These are phyloP conservation scores for Coccyzus lansbergi DNA, from an alignment of 2,797 vertebrate genomes.

Conservation along the genomic window DNA sequence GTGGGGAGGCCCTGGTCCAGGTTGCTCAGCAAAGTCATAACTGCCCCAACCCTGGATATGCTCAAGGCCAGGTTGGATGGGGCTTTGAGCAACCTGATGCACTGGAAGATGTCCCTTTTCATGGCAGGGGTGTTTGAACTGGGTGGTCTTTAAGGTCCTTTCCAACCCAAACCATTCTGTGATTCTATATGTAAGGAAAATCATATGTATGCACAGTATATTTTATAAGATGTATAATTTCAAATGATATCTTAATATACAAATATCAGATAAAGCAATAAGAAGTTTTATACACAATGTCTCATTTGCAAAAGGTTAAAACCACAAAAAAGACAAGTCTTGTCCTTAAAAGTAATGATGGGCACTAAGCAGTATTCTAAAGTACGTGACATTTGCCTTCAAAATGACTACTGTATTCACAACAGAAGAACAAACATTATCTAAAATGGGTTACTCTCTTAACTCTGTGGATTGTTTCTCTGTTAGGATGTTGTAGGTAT, in stretches of 20 bases:
- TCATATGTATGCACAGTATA: background rate
- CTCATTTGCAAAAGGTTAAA: background rate
- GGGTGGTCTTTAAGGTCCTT: too few relatives aligned
- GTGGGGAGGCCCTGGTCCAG: too few relatives aligned
- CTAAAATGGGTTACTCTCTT: background rate
- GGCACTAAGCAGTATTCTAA: background rate
- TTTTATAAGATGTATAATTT: background rate
- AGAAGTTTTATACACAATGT: background rate
- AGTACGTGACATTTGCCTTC: background rate
- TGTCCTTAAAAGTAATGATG: slow-evolving; percentile 10
- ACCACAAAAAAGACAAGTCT: slow-evolving; percentile 8
- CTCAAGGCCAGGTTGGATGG: too few relatives aligned
- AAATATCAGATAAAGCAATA: slow-evolving; percentile 20
- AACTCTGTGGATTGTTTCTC: background rate
- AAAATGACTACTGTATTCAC: background rate
- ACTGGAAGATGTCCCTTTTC: too few relatives aligned
- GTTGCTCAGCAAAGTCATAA: too few relatives aligned
- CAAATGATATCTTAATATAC: background rate
- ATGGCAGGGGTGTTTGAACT: too few relatives aligned
- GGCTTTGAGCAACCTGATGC: too few relatives aligned
- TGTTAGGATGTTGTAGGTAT: background rate
- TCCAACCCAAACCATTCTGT: too few relatives aligned
- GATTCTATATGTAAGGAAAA: background rate
- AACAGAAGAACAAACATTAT: background rate
- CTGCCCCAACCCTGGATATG: too few relatives aligned